These are phyloP conservation scores for Zygothrica quintamaculata DNA, from an alignment of 2,888 invertebrate genomes.

Conservation along the genomic window DNA sequence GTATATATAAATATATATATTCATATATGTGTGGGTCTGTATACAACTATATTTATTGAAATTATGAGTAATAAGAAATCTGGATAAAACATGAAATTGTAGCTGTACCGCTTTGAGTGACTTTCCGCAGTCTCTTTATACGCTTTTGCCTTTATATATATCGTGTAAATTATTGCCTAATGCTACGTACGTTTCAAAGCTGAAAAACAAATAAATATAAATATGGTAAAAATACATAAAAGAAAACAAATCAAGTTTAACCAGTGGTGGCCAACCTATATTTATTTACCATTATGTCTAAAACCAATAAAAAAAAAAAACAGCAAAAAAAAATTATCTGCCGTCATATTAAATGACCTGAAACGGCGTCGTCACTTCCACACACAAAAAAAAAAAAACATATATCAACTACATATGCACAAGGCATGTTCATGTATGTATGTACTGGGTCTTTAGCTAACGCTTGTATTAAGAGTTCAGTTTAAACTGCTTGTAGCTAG, in stretches of 20 bases:
- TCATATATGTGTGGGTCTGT: no score
- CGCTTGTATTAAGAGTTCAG: conserved; percentile 51
- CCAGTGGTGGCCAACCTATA: conserved; percentile 56
- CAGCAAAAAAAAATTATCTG: conserved; percentile 23
- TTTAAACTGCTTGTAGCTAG: conserved; percentile 70
- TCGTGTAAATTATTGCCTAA: conserved; percentile 26
- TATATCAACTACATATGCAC: conserved; percentile 20
- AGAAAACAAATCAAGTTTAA: conserved; percentile 60
- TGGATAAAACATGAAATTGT: conserved; percentile 53
- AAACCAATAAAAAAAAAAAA: conserved; percentile 37
- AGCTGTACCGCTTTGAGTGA: conserved; percentile 18
- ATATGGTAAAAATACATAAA: conserved; percentile 35
- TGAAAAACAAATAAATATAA: conserved; percentile 30
- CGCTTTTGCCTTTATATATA: conserved; percentile 26
- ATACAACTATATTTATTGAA: conserved; percentile 37
- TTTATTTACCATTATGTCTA: conserved; percentile 49
- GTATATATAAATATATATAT: conserved; percentile 22
- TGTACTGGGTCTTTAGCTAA: conserved; percentile 23
- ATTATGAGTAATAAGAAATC: conserved; percentile 74
- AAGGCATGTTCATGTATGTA: conserved; percentile 10
- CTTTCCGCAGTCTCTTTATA: conserved; percentile 15
- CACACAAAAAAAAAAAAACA: conserved; percentile 16
- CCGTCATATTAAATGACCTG: conserved; percentile 33
- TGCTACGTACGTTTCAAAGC: conserved; percentile 11
- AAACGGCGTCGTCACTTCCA: conserved; percentile 34